Evolutionary conservation across 2,113 vertebrate genomes (phyloP), one percentile per base, ranked within the genome.

Genomic region (Leiothrix lutea): DNA sequence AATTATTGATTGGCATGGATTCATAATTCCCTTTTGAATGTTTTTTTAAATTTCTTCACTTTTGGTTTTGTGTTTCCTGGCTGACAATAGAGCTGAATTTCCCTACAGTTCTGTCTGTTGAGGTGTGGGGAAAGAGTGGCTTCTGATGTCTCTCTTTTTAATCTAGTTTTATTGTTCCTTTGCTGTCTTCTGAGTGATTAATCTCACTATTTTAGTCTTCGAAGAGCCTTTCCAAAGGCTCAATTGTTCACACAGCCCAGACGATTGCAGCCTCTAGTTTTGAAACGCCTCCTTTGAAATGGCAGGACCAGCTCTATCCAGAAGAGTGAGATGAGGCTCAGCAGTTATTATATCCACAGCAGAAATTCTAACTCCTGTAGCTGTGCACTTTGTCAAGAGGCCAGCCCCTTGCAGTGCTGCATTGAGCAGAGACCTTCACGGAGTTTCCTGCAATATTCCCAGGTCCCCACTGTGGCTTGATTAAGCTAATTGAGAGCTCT

Each of bases 101-200:
- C 42, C 45, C 21, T 79, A 25, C 0, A 2, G 3, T 65, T 82
- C 54, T 38, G 8, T 60, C 24, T 25, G 42, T 73, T 54, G 21
- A 73, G 62, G 50, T 86, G 47, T 82, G 38, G 33, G 47, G 42
- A 82, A 86, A 36, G 53, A 80, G 40, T 79, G 81, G 33, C 61
- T 92, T 81, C 77, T 74, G 38, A 53, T 92, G 47, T 80, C 17
- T 86, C 25, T 77, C 44, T 64, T 84, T 72, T 93, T 70, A 88
- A 83, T 95, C 71, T 90, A 56, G 26, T 73, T 94, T 88, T 90
- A 66, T 90, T 90, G 67, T 90, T 93, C 54, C 48, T 94, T 85
- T 83, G 53, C 36, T 80, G 31, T 90, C 35, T 94, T 51, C 70
- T 67, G 38, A 75, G 77, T 84, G 80, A 88, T 94, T 88, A 92